Base-by-base conservation (phyloP, 2,797 vertebrate genomes). In the Pogoniulus pusillus region DNA sequence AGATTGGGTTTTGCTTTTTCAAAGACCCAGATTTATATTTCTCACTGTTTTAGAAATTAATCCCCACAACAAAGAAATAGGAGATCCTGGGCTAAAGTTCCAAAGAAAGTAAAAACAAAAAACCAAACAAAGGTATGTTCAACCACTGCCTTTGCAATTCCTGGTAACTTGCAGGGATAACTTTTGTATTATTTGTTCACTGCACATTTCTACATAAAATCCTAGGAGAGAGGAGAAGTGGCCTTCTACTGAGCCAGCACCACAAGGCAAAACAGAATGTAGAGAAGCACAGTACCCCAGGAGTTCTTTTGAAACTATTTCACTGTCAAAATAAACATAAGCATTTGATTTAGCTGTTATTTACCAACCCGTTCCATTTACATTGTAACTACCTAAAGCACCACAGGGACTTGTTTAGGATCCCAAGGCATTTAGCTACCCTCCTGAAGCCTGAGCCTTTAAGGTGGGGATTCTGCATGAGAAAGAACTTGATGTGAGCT, bases 141-240 rank as follows among this genome's bases (percentile, higher is more conserved):
- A 76, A 29, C 22, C 16, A 5, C 47, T 41, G 35, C 27, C 54
- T 79, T 47, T n/a, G 7, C 15, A 10, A 29, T 41, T 53, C 73
- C 60, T 27, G 1, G 5, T 23, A n/a, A 49, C 34, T 79, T 54
- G 7, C 6, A 57, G 47, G 26, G 24, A 24, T 47, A 64, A 15
- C 34, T 59, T 66, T n/a, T 72, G 22, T 17, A 16, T 68, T 63
- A 16, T 47, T 45, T 55, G 17, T 12, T 35, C 41, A 30, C 49
- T 1, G 0, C n/a, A 22, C 0, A 0, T 23, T 79, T 73, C 35
- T 60, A 29, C n/a, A 8, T 76, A 3, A 29, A 82, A 23, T 47
- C 20, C 6, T 15, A 41, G 34, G 14, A 82, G 57, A 14, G 74
- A 32, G 39, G 35, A 4, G 2, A 77, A n/a, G 53, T 6, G 30